Conservation (phyloP, 2,888 invertebrate species). For the Patella caerulea region DNA sequence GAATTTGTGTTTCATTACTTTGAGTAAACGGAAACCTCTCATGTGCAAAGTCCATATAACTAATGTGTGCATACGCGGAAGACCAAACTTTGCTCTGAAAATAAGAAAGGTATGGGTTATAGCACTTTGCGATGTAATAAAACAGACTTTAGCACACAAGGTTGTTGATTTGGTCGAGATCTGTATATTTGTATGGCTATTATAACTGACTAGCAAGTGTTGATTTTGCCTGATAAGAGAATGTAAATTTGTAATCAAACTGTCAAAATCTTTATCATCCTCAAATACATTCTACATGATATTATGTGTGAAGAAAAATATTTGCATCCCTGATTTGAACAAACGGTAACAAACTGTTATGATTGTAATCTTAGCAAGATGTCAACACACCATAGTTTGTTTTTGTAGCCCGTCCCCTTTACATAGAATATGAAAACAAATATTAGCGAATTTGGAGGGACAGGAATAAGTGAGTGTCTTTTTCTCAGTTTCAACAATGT, state of each 20-base stretch:
- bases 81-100: background rate
- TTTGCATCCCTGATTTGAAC: slow-evolving; percentile 21
- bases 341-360: slow-evolving; percentile 16
- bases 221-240: slow-evolving; percentile 21
- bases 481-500: slow-evolving; percentile 3
- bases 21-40: background rate
- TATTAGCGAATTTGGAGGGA: slow-evolving; percentile 20
- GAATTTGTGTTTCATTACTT: background rate
- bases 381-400: slow-evolving; percentile 19
- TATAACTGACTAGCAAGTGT: slow-evolving; percentile 23
- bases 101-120: slow-evolving; percentile 2
- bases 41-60: background rate
- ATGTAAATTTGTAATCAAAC: slow-evolving; percentile 14
- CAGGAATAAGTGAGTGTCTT: slow-evolving; percentile 15
- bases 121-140: slow-evolving; percentile 5
- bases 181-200: slow-evolving; percentile 25
- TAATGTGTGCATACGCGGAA: background rate
- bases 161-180: background rate
- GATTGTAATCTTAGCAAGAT: slow-evolving; percentile 2
- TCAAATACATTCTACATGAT: slow-evolving; percentile 10
- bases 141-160: background rate
- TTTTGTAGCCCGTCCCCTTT: slow-evolving; percentile 15
- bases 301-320: slow-evolving; percentile 27
- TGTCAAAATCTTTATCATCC: background rate
- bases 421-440: slow-evolving; percentile 26